Conservation (phyloP, 1,140 invertebrate species). For the Steinernema khuongi region DNA sequence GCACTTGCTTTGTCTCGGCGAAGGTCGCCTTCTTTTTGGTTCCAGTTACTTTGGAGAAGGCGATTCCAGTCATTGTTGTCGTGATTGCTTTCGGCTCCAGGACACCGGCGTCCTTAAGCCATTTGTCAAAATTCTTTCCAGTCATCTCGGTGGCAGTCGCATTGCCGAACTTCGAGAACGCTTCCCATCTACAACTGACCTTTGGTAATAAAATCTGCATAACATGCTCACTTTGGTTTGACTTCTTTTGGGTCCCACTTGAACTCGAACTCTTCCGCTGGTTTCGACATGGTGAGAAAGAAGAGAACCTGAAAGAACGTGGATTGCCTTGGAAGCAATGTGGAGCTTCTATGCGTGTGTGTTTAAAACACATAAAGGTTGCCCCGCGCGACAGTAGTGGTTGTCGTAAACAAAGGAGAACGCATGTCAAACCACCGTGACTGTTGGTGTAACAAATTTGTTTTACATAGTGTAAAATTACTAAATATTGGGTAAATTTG, state of each 20-base stretch:
- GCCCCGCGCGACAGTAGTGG: no score
- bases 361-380: no score
- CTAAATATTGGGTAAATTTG: no score
- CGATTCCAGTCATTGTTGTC: slow-evolving; percentile 65
- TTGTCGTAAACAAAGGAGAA: no score
- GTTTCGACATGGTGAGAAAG: neutral
- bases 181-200: slow-evolving; percentile 61
- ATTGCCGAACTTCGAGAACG: slow-evolving; percentile 81
- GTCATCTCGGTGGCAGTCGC: slow-evolving; percentile 76
- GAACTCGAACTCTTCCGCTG: slow-evolving; percentile 29
- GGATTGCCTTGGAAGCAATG: no score
- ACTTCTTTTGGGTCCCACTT: slow-evolving; percentile 39
- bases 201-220: neutral
- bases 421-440: no score
- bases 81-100: slow-evolving; percentile 81
- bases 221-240: slow-evolving; percentile 33
- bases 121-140: slow-evolving; percentile 85
- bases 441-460: no score
- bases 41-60: slow-evolving; percentile 57
- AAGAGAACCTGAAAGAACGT: neutral
- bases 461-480: no score
- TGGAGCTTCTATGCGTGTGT: no score
- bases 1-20: slow-evolving; percentile 54
- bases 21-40: slow-evolving; percentile 58
- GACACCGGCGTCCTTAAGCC: slow-evolving; percentile 89